A percentile compares a stretch with the other conserved stretches of the same genome.
These are phyloP conservation scores for Poeciliopsis retropinna DNA, from an alignment of 2,113 vertebrate species.

Conservation along the genomic window DNA sequence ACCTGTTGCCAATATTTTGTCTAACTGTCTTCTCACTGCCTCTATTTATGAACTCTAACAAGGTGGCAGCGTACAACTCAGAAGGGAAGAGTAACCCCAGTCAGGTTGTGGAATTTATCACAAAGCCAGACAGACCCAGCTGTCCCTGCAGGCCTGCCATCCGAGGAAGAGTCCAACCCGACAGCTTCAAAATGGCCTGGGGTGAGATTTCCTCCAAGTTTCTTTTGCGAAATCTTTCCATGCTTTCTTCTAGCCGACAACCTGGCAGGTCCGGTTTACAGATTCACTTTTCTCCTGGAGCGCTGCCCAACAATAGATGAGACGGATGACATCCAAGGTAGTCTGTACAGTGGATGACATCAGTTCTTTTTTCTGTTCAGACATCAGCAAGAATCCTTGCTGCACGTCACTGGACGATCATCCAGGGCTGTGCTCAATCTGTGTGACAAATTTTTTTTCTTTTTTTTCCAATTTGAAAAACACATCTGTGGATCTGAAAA, in stretches of 20 bases:
- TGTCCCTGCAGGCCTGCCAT: slow-evolving; percentile 86
- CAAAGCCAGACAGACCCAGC: slow-evolving; percentile 89
- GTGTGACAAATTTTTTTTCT: background rate
- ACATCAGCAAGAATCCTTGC: slow-evolving; percentile 27
- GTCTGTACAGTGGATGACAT: slow-evolving; percentile 32
- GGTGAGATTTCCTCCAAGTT: slow-evolving; percentile 79
- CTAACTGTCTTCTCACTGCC: slow-evolving; percentile 8
- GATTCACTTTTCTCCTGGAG: slow-evolving; percentile 10
- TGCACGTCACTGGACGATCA: slow-evolving; percentile 28
- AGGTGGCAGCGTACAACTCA: slow-evolving; percentile 95
- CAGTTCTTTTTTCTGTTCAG: slow-evolving; percentile 23
- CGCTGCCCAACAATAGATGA: slow-evolving; percentile 15
- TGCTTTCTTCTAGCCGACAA: slow-evolving; percentile 5
- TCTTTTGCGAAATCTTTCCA: slow-evolving; percentile 5
- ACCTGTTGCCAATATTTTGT: background rate
- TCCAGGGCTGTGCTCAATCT: slow-evolving; percentile 10
- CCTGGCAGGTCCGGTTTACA: slow-evolving; percentile 13
- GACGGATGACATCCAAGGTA: slow-evolving; percentile 18
- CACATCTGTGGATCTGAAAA: slow-evolving; percentile 4
- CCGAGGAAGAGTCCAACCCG: slow-evolving; percentile 90
- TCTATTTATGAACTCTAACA: slow-evolving; percentile 40
- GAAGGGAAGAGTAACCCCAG: slow-evolving; percentile 97
- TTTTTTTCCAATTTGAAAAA: slow-evolving; percentile 2
- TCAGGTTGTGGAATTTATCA: slow-evolving; percentile 88
- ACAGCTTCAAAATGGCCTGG: slow-evolving; percentile 91